Conservation (phyloP, 2,888 invertebrate genomes). For the Drosophila recens region DNA sequence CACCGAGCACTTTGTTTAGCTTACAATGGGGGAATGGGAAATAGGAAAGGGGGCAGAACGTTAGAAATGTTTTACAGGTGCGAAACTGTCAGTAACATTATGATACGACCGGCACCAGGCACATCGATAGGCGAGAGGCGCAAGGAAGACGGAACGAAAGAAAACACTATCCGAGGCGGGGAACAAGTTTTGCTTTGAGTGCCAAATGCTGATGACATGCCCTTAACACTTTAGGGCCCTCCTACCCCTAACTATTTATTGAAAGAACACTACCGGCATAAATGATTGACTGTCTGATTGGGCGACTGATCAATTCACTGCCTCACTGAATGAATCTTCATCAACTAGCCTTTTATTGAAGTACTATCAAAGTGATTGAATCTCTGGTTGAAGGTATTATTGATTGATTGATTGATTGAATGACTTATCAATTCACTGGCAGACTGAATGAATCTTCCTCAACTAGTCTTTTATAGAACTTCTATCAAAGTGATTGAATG, state of each 20-base stretch:
- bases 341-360: not conserved
- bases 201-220: slow-evolving; percentile 27
- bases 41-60: slow-evolving; percentile 9
- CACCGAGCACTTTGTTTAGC: slow-evolving; percentile 50
- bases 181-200: slow-evolving; percentile 2
- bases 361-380: no score
- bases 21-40: not conserved
- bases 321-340: no score
- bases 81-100: slow-evolving; percentile 61
- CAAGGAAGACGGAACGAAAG: not conserved
- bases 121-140: slow-evolving; percentile 4
- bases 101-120: slow-evolving; percentile 23
- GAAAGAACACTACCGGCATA: not conserved
- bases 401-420: not conserved
- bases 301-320: not conserved
- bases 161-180: slow-evolving; percentile 12
- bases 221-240: not conserved
- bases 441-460: no score
- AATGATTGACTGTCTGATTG: slow-evolving; percentile 1
- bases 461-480: not conserved
- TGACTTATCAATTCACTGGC: not conserved
- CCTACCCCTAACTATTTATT: no score
- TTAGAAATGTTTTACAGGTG: slow-evolving; percentile 61
- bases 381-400: not conserved
- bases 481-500: no score